A percentile compares a stretch with the other conserved stretches of the same genome.
Evolutionary conservation across 2,797 vertebrate genomes (phyloP).

Genomic region (Phoebastria nigripes): DNA sequence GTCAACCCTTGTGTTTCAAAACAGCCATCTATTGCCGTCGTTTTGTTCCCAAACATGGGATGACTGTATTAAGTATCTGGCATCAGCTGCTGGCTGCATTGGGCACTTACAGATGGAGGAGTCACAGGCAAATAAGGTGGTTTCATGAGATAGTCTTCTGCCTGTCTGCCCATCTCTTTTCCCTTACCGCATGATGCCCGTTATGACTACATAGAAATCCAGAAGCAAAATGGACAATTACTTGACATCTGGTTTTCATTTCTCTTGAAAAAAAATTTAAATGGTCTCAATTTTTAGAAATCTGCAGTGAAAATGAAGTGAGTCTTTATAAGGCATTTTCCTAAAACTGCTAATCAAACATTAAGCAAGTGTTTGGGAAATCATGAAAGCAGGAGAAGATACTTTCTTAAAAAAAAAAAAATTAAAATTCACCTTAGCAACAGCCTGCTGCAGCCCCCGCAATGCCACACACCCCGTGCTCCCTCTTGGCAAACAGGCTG

Average conservation of each 20-base stretch:
- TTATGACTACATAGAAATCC: not conserved
- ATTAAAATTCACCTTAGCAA: not conserved
- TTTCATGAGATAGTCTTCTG: not conserved
- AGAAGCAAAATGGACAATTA: not conserved
- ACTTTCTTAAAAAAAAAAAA: not conserved
- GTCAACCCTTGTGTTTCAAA: not conserved
- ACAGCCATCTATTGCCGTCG: not conserved
- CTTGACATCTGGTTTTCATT: not conserved
- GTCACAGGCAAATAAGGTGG: not conserved
- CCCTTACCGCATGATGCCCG: not conserved
- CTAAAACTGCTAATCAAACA: not conserved
- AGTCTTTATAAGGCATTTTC: not conserved
- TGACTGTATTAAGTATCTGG: not conserved
- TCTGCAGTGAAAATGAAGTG: not conserved
- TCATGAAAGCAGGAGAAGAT: not conserved
- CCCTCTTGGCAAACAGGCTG: not conserved
- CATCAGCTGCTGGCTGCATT: not conserved
- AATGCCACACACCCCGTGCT: not conserved
- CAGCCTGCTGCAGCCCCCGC: fast-evolving
- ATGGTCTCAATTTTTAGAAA: not conserved
- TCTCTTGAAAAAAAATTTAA: not conserved
- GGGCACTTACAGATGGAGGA: not conserved
- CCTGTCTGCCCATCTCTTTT: not conserved
- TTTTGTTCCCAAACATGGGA: not conserved
- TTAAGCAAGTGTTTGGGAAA: not conserved